These are phyloP conservation scores for Onthophagus sagittarius DNA, from an alignment of 2,888 invertebrate genomes.

Conservation along the genomic window DNA sequence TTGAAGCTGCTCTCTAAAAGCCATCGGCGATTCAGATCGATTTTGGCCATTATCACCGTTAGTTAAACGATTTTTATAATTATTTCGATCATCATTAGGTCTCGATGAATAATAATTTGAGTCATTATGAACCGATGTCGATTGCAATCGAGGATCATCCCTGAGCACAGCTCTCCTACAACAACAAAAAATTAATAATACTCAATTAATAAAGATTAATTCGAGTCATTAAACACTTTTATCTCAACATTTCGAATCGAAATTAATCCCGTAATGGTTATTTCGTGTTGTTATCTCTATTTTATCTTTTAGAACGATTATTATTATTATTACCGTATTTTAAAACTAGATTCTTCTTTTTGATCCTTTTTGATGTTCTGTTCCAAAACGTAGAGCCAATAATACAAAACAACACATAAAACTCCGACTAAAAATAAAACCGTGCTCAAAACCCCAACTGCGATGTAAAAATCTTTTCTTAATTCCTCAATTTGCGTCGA, in stretches of 20 bases:
- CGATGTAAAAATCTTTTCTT: slow-evolving; percentile 6
- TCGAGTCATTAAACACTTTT: too few species aligned
- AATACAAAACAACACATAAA: slow-evolving; percentile 11
- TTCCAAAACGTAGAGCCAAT: slow-evolving; percentile 12
- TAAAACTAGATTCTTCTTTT: slow-evolving; percentile 3
- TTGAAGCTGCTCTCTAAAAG: background rate
- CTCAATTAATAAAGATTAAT: background rate
- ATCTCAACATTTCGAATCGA: too few species aligned
- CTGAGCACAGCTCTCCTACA: background rate
- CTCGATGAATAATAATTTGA: too few species aligned
- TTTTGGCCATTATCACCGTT: background rate
- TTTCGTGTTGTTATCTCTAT: background rate
- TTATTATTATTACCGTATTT: slow-evolving; percentile 16
- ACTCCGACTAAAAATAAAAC: slow-evolving; percentile 14
- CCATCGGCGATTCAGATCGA: too few species aligned
- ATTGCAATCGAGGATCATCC: background rate
- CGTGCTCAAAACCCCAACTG: slow-evolving; percentile 1
- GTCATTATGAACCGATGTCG: background rate
- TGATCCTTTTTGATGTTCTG: slow-evolving; percentile 8
- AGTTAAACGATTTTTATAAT: background rate
- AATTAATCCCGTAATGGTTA: too few species aligned
- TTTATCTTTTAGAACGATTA: background rate
- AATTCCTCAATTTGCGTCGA: background rate
- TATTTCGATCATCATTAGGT: background rate
- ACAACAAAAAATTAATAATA: background rate